phyloP scores from a whole-genome alignment of 2,797 vertebrate genomes.

The Gallinago solitaria region DNA sequence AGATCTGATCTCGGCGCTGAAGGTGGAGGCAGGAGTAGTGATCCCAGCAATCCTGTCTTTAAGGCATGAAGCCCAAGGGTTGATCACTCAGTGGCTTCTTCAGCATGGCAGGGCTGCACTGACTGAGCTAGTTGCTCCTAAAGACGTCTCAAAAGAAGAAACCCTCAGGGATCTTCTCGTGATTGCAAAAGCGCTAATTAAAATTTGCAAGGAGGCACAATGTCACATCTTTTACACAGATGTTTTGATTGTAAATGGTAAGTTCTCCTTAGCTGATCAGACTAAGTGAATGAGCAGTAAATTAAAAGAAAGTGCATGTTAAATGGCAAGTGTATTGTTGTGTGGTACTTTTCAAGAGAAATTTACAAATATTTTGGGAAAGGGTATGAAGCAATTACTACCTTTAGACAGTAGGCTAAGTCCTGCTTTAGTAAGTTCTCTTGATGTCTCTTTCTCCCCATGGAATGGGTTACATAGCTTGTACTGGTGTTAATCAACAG shows the following conservation, averaged over 20 bases:
- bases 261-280: neutral
- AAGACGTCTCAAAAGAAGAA: conserved; percentile 66
- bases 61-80: conserved; percentile 79
- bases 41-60: conserved; percentile 84
- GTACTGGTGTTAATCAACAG: conserved; percentile 65
- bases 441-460: neutral
- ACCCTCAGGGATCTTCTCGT: conserved; percentile 77
- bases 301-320: neutral
- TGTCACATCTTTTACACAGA: conserved; percentile 87
- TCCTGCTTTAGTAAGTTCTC: neutral
- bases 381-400: neutral
- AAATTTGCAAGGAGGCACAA: conserved; percentile 74
- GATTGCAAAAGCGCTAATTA: conserved; percentile 78
- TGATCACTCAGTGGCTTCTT: conserved; percentile 86
- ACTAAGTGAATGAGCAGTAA: neutral
- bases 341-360: neutral
- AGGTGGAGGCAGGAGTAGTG: conserved; percentile 76
- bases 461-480: neutral
- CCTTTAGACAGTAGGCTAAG: neutral
- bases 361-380: neutral
- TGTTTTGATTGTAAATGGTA: conserved; percentile 83
- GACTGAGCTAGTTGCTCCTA: conserved; percentile 50
- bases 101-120: conserved; percentile 78
- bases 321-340: neutral
- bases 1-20: conserved; percentile 84